These are phyloP conservation scores for Trissoscelio sp. DNA, from an alignment of 2,888 invertebrate genomes.

Conservation along the genomic window DNA sequence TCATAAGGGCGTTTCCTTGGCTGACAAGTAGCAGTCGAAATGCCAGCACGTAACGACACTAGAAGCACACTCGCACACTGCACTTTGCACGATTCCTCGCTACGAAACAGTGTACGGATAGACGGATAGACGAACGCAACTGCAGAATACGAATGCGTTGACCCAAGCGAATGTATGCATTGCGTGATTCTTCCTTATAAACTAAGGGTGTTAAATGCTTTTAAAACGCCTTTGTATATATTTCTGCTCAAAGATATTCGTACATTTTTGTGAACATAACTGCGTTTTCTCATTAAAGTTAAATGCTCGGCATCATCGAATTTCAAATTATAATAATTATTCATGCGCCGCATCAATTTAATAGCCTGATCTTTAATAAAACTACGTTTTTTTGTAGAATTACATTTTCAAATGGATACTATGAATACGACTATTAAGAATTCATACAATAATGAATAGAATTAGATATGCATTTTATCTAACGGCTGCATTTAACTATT, in stretches of 20 bases:
- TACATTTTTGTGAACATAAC: conserved; percentile 33
- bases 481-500: conserved; percentile 5
- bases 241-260: conserved; percentile 33
- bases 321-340: conserved; percentile 29
- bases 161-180: conserved; percentile 78
- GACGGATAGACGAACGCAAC: conserved; percentile 70
- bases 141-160: conserved; percentile 79
- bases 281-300: conserved; percentile 37
- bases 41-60: conserved; percentile 73
- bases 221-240: conserved; percentile 59
- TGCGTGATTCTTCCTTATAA: conserved; percentile 80
- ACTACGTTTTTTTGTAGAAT: conserved; percentile 1
- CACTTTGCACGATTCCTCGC: conserved; percentile 74
- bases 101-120: conserved; percentile 70
- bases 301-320: conserved; percentile 9
- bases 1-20: conserved; percentile 67
- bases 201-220: conserved; percentile 76
- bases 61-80: conserved; percentile 78
- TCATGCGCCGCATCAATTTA: background rate
- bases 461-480: conserved; percentile 34
- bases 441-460: background rate
- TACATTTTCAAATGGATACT: background rate
- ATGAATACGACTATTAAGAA: background rate
- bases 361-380: conserved; percentile 5
- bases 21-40: conserved; percentile 55